phyloP scores from a whole-genome alignment of 2,888 invertebrate species.

The Sarcophaga subvicina region DNA sequence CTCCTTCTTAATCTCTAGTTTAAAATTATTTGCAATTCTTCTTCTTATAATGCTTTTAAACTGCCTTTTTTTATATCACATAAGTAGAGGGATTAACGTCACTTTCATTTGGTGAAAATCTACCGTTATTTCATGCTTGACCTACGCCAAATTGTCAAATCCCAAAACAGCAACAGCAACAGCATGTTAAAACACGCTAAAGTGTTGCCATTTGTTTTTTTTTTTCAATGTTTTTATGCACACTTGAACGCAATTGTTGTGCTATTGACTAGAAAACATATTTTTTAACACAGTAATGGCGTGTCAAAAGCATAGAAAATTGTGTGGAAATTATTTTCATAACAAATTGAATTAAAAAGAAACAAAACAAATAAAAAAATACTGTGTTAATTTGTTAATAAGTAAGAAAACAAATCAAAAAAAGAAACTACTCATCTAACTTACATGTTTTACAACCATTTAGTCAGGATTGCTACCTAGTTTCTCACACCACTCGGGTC shows the following conservation, averaged over 20 bases:
- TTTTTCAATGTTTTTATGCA: background rate
- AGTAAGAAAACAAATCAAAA: no score
- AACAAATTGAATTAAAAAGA: no score
- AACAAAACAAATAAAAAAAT: no score
- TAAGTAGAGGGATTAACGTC: background rate
- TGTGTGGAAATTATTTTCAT: no score
- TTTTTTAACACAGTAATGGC: background rate
- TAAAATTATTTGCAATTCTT: background rate
- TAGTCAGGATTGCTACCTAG: no score
- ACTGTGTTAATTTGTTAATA: no score
- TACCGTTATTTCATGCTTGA: conserved; percentile 47
- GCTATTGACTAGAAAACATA: background rate
- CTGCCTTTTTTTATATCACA: background rate
- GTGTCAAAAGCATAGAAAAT: background rate
- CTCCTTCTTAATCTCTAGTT: no score
- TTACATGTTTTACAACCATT: no score
- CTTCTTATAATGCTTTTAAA: background rate
- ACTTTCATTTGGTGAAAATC: conserved; percentile 26
- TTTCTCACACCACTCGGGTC: no score
- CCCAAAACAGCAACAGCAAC: no score
- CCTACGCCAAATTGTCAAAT: conserved; percentile 8
- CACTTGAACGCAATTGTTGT: background rate
- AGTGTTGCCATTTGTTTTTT: background rate
- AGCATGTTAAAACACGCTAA: background rate
- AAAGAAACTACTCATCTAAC: no score